phyloP scores from a whole-genome alignment of 2,113 vertebrate species.

The Gymnogyps californianus region DNA sequence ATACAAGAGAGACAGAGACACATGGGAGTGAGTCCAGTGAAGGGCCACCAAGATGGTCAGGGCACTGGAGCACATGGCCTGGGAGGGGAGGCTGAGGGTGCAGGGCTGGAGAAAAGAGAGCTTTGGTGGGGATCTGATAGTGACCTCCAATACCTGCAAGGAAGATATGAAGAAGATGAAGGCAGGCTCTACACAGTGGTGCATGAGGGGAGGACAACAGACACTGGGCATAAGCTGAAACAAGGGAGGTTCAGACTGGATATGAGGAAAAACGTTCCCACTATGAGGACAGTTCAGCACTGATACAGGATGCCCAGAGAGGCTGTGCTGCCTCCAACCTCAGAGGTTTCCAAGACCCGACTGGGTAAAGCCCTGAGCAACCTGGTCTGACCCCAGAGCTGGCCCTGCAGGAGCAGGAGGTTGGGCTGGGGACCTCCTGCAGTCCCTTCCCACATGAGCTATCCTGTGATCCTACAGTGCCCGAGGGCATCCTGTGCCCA shows the following conservation, averaged over 20 bases:
- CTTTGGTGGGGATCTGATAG: not conserved
- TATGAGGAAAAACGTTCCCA: not conserved
- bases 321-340: not conserved
- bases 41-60: not conserved
- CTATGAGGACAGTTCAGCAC: not conserved
- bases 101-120: not conserved
- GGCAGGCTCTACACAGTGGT: not conserved
- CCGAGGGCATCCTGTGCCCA: not conserved
- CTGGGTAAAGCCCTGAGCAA: not conserved
- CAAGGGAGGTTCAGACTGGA: not conserved
- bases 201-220: not conserved
- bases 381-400: not conserved
- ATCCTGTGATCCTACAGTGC: not conserved
- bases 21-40: not conserved
- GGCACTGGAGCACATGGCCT: not conserved
- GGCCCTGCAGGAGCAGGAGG: not conserved
- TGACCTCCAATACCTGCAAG: not conserved
- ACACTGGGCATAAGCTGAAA: not conserved
- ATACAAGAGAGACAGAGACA: not conserved
- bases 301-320: not conserved
- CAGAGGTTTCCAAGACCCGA: rapidly evolving
- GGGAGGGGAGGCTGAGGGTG: not conserved
- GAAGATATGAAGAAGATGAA: not conserved
- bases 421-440: not conserved
- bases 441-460: not conserved